phyloP scores from a whole-genome alignment of 1,140 invertebrate species.

The Mycetomoellerius zeteki region DNA sequence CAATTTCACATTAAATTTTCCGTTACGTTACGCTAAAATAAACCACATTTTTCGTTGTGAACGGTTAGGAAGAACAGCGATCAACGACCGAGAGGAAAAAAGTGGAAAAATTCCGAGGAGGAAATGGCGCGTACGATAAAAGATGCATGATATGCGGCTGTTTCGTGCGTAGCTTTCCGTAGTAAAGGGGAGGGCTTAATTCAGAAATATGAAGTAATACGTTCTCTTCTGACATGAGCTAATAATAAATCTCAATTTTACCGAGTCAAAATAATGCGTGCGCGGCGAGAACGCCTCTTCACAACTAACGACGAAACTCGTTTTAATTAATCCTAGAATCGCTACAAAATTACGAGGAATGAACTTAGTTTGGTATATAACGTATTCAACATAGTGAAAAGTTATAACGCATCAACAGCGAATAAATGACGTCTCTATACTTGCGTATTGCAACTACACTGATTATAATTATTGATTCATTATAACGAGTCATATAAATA shows the following conservation, averaged over 20 bases:
- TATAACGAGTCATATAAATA: neutral
- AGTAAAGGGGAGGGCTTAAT: slow-evolving; percentile 30
- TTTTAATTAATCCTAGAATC: slow-evolving; percentile 60
- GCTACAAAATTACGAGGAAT: slow-evolving; percentile 34
- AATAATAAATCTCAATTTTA: slow-evolving; percentile 58
- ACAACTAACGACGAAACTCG: slow-evolving; percentile 43
- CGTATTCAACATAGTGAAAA: neutral
- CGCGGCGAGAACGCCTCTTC: slow-evolving; percentile 23
- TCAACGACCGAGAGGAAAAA: slow-evolving; percentile 37
- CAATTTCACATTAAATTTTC: slow-evolving; percentile 53
- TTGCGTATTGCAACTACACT: neutral
- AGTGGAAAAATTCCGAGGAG: slow-evolving; percentile 21
- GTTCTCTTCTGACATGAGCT: slow-evolving; percentile 41
- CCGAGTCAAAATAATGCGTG: slow-evolving; percentile 53
- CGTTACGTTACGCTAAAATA: slow-evolving; percentile 43
- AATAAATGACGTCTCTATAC: neutral
- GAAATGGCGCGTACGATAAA: slow-evolving; percentile 57
- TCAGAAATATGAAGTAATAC: slow-evolving; percentile 58
- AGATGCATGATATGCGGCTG: slow-evolving; percentile 58
- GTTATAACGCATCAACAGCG: neutral
- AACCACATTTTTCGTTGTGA: slow-evolving; percentile 42
- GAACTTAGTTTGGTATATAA: slow-evolving; percentile 9
- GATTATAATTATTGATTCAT: neutral
- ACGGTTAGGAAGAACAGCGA: slow-evolving; percentile 29
- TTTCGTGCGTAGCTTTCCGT: slow-evolving; percentile 47